Base-by-base conservation (phyloP, 2,797 vertebrate species). In the Enteromius paludinosus region DNA sequence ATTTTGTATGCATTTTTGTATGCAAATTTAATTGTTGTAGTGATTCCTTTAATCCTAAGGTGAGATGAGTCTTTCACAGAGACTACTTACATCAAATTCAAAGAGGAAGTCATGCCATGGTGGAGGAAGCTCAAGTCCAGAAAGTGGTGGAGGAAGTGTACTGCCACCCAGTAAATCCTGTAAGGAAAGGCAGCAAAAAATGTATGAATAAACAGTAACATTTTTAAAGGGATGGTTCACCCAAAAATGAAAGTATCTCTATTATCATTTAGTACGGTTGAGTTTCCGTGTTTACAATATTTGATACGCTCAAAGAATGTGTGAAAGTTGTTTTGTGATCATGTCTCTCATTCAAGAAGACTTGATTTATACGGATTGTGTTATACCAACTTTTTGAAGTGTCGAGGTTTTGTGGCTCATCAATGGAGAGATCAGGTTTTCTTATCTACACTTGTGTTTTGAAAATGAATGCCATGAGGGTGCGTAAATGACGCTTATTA, bases 41-140 rank as follows among this genome's bases (percentile, higher is more conserved):
- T 25, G 15, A 76, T 35, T 38, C 18, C 20, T 10, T 56, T 28
- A 54, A 56, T 41, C 23, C n/a, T 20, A 79, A 43, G 5, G 7
- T 1, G 59, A 15, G n/a, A 71, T n/a, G 17, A 45, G 30, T 38
- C 68, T 15, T 82, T 12, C 35, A 80, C 38, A 70, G 28, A 76
- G 54, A 20, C 47, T 47, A 87, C 85, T 84, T 62, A 86, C 87
- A 71, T 75, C 81, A 61, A 88, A 86, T 41, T 83, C 84, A 54
- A 83, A 72, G 23, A 95, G 88, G 45, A 95, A 91, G 74, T 91
- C 91, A 84, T 89, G 94, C 93, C 92, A 95, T 72, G 89, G 87
- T 83, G 93, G 89, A 87, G 91, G 91, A 64, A 90, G 65, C 69
- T 92, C 91, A 84, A 87, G 82, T 45, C 82, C 49, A 10, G 90